These are phyloP conservation scores for Bombus superbus DNA, from an alignment of 1,140 invertebrate genomes.

Conservation along the genomic window DNA sequence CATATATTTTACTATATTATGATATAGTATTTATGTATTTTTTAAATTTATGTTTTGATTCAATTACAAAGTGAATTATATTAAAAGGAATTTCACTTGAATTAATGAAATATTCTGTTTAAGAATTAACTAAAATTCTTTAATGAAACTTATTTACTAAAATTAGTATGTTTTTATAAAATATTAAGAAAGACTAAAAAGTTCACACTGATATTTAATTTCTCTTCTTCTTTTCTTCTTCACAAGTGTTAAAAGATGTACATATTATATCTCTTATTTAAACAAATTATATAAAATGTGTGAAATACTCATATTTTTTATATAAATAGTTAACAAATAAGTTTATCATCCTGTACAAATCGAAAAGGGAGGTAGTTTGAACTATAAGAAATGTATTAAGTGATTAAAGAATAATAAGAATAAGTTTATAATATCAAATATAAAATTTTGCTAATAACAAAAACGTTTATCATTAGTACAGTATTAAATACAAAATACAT, in stretches of 20 bases:
- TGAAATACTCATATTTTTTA: slow-evolving; percentile 50
- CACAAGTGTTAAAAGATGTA: slow-evolving; percentile 15
- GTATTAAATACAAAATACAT: slow-evolving; percentile 19
- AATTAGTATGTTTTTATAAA: not conserved
- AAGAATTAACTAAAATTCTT: not conserved
- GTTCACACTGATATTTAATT: not conserved
- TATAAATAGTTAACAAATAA: slow-evolving; percentile 48
- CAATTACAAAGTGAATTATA: not conserved
- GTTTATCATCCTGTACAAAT: slow-evolving; percentile 57
- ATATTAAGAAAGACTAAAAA: not conserved
- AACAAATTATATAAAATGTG: slow-evolving; percentile 33
- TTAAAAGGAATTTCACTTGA: not conserved
- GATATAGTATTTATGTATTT: slow-evolving; percentile 9
- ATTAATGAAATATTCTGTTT: not conserved
- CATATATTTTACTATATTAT: slow-evolving; percentile 32
- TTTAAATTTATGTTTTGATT: slow-evolving; percentile 16
- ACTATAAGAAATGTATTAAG: slow-evolving; percentile 19
- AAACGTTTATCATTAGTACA: not conserved
- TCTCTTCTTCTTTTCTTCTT: not conserved
- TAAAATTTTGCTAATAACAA: slow-evolving; percentile 14
- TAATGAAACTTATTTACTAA: not conserved
- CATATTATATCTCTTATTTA: slow-evolving; percentile 47
- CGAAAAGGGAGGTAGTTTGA: not conserved
- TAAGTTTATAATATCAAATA: slow-evolving; percentile 2
- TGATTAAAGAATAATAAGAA: slow-evolving; percentile 19